A percentile compares a stretch with the other conserved stretches of the same genome.
Evolutionary conservation across 2,797 vertebrate species (phyloP).

Genomic region (Argentina silus): DNA sequence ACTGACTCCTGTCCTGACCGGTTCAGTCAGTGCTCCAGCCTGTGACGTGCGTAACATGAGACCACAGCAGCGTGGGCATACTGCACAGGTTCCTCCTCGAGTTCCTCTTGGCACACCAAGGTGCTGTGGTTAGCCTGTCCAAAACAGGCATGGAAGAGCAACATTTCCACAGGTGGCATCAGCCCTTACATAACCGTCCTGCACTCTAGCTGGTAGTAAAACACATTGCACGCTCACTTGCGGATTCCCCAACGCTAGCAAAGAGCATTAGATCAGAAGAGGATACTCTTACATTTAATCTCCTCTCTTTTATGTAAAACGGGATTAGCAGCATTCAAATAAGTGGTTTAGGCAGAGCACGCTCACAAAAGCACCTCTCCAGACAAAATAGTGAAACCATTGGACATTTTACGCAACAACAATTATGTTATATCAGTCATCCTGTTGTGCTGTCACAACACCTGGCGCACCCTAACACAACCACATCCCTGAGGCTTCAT

Average conservation of each 20-base stretch:
- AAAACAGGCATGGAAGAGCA: slow-evolving; percentile 22
- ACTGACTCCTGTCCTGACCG: slow-evolving; percentile 28
- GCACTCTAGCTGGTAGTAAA: slow-evolving; percentile 7
- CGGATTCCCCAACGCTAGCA: slow-evolving; percentile 17
- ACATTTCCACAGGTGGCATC: slow-evolving; percentile 7
- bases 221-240: neutral
- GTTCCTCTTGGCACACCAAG: neutral
- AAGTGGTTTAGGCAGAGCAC: neutral
- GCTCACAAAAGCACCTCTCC: neutral
- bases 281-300: slow-evolving; percentile 20
- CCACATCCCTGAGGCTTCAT: neutral
- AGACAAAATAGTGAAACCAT: neutral
- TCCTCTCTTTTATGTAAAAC: slow-evolving; percentile 29
- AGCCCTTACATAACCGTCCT: slow-evolving; percentile 23
- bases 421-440: neutral
- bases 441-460: neutral
- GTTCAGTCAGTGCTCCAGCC: slow-evolving; percentile 26
- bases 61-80: slow-evolving; percentile 32
- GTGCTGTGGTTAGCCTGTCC: slow-evolving; percentile 9
- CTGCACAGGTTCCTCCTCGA: slow-evolving; percentile 7
- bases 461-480: neutral
- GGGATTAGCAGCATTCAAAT: slow-evolving; percentile 48
- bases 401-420: neutral
- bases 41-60: slow-evolving; percentile 54
- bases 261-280: slow-evolving; percentile 19